Evolutionary conservation across 2,113 vertebrate genomes (phyloP).

Genomic region (Aramus guarauna): DNA sequence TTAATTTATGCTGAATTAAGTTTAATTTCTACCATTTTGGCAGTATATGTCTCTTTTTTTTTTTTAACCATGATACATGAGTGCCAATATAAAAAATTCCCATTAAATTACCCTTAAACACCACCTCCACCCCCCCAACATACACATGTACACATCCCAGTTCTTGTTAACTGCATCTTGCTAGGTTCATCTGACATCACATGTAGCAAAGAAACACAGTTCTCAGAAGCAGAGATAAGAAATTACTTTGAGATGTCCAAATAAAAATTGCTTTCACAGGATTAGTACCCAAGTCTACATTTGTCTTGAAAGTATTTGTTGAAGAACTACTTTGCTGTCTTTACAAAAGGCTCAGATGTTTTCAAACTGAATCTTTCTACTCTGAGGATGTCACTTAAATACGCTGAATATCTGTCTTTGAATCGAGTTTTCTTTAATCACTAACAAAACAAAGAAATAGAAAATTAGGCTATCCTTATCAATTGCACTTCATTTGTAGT

Average conservation of each 20-base stretch:
- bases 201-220: background rate
- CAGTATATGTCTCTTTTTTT: background rate
- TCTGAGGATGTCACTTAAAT: background rate
- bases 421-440: background rate
- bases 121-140: no score
- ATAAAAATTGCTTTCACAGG: background rate
- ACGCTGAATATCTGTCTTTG: background rate
- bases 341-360: background rate
- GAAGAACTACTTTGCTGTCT: background rate
- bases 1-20: background rate
- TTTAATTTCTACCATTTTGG: background rate
- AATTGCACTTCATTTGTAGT: background rate
- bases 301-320: background rate
- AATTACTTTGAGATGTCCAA: background rate
- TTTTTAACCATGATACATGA: background rate
- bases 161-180: background rate
- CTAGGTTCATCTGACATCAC: background rate
- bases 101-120: background rate
- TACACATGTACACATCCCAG: no score
- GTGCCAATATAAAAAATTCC: background rate
- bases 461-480: background rate
- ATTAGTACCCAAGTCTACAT: background rate
- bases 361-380: background rate
- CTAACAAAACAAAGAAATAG: background rate
- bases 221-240: background rate